Percentiles rank a stretch among this genome's conserved stretches.
Conservation (phyloP, 2,113 vertebrate genomes). For the Speoplatyrhinus poulsoni region DNA sequence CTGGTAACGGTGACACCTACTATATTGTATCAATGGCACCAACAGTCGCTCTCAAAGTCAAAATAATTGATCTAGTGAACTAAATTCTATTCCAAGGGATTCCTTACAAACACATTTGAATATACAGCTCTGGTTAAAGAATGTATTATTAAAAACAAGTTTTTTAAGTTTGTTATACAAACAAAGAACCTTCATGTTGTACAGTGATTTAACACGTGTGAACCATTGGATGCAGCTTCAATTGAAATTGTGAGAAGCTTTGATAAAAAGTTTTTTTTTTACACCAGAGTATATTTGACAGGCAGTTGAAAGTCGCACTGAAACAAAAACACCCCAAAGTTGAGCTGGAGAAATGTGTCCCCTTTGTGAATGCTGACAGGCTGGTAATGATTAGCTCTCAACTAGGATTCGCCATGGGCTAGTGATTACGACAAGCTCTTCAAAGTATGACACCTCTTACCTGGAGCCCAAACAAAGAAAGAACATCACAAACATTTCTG, state of each 20-base stretch:
- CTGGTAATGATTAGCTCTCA: conserved; percentile 60
- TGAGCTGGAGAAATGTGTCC: conserved; percentile 28
- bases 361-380: conserved; percentile 39
- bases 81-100: too few species aligned
- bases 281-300: conserved; percentile 45
- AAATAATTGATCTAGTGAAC: too few species aligned
- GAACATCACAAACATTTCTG: conserved; percentile 53
- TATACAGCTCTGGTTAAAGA: neutral
- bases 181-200: conserved; percentile 25
- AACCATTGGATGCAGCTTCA: conserved; percentile 56
- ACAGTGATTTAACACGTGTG: conserved; percentile 49
- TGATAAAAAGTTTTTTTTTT: conserved; percentile 57
- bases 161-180: conserved; percentile 8
- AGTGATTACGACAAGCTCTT: conserved; percentile 64
- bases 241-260: conserved; percentile 56
- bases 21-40: too few species aligned
- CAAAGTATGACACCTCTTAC: conserved; percentile 68
- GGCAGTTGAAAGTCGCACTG: conserved; percentile 53
- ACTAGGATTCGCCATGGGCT: conserved; percentile 54
- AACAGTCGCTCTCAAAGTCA: too few species aligned
- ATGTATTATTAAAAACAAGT: neutral
- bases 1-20: too few species aligned
- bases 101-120: neutral
- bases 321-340: conserved; percentile 51
- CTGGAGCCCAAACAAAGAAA: conserved; percentile 69